Evolutionary conservation across 2,113 vertebrate genomes (phyloP), one percentile per base, ranked within the genome.

Genomic region (Antechinus stuartii): DNA sequence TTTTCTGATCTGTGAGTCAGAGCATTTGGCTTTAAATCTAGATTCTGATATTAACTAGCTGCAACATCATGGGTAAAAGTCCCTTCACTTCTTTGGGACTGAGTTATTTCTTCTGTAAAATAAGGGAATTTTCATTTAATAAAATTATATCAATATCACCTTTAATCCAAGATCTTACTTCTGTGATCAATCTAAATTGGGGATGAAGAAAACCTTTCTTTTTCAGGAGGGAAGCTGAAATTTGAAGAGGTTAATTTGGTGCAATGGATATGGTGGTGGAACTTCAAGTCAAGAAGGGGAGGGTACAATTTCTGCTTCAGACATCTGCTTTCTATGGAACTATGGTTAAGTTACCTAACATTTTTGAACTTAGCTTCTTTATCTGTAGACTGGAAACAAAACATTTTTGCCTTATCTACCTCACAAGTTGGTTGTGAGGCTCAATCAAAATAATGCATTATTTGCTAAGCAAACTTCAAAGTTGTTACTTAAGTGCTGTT

Each of bases 181-280:
- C 55, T 84, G 61, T 94, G 49, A 95, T 55, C 95, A 90, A 90
- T 91, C 49, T 91, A 94, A 95, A 94, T 27, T 16, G 54, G 25
- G 91, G 16, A 93, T 35, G 49, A 93, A 26, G 54, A 49, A 46
- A 35, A 68, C 11, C 57, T 68, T 68, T 68, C 12, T 68, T 68
- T 68, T 68, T 68, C 35, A 68, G 11, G 30, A 68, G 30, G 61
- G 14, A 27, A 68, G n/a, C 0, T 84, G 68, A 42, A 84, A 84
- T 84, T 42, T 84, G 16, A 42, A 42, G 5, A 42, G 5, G 35
- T n/a, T n/a, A 42, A 6, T 84, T 84, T 84, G 68, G 14, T 84
- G 5, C 68, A 84, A 16, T 68, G 30, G 30, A 68, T 68, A 35
- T 35, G 30, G 30, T 35, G 12, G 30, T 68, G 30, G 12, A 68